phyloP scores from a whole-genome alignment of 2,888 invertebrate genomes.

The Cephus pulcher region DNA sequence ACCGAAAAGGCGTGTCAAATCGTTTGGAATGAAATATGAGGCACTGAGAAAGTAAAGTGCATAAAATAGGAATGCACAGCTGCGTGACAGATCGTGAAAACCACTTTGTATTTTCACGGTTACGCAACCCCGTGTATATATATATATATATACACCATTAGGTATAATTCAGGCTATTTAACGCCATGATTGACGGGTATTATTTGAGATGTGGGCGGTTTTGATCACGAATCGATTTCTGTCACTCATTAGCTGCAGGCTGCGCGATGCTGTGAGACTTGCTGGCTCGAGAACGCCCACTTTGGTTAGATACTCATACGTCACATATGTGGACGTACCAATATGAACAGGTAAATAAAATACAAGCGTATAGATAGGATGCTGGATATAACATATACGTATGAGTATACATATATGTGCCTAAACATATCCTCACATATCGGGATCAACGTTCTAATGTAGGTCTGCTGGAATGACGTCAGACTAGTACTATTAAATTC shows the following conservation, averaged over 20 bases:
- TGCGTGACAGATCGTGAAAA: not conserved
- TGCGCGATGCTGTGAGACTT: not conserved
- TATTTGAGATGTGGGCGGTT: not conserved
- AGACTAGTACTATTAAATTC: slow-evolving; percentile 11
- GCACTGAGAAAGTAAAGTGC: not conserved
- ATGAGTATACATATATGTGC: not conserved
- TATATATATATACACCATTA: not conserved
- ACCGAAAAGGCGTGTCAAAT: not conserved
- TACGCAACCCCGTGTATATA: not conserved
- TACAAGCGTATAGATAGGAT: not conserved
- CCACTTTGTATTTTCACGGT: not conserved
- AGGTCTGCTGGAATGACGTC: slow-evolving; percentile 29
- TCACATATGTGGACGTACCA: not conserved
- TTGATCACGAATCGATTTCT: not conserved
- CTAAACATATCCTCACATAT: slow-evolving; percentile 16
- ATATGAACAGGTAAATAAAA: not conserved
- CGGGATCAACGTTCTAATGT: slow-evolving; percentile 32
- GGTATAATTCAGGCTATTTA: not conserved
- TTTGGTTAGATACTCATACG: not conserved
- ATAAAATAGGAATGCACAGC: not conserved
- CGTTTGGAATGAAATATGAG: not conserved
- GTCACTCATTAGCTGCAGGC: not conserved
- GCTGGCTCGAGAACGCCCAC: not conserved
- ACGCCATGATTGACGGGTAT: not conserved
- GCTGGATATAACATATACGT: slow-evolving; percentile 4